Percentiles rank a stretch among this genome's conserved stretches.
Conservation (phyloP, 2,113 vertebrate species). For the Oreochromis niloticus region DNA sequence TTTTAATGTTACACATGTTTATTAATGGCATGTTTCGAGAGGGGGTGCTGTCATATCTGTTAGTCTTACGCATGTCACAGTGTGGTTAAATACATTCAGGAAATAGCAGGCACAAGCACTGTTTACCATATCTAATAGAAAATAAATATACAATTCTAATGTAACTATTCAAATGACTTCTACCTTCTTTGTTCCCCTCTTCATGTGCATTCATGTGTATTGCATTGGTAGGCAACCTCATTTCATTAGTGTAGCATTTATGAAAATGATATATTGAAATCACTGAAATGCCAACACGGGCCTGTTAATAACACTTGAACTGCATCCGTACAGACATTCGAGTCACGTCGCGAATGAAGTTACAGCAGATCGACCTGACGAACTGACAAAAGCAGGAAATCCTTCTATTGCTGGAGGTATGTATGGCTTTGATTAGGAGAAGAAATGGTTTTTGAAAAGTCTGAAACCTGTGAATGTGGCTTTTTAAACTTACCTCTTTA, state of each 20-base stretch:
- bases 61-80: slow-evolving; percentile 56
- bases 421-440: not conserved
- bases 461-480: not conserved
- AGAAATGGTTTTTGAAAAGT: not conserved
- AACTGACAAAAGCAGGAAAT: not conserved
- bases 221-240: slow-evolving; percentile 77
- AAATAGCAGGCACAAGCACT: slow-evolving; percentile 80
- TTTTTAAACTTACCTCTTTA: not conserved
- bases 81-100: slow-evolving; percentile 80
- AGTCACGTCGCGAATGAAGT: slow-evolving; percentile 78
- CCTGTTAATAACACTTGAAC: slow-evolving; percentile 85
- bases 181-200: slow-evolving; percentile 72
- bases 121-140: slow-evolving; percentile 93
- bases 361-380: not conserved
- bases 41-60: slow-evolving; percentile 72
- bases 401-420: not conserved
- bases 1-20: slow-evolving; percentile 78
- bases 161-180: slow-evolving; percentile 82
- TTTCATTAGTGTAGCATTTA: slow-evolving; percentile 92
- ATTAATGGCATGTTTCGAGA: slow-evolving; percentile 88
- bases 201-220: slow-evolving; percentile 85
- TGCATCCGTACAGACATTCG: slow-evolving; percentile 82
- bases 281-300: slow-evolving; percentile 72
- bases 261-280: slow-evolving; percentile 80
- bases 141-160: slow-evolving; percentile 83